A percentile compares a stretch with the other conserved stretches of the same genome.
These are phyloP conservation scores for Planococcus citri DNA, from an alignment of 1,140 invertebrate genomes.

Conservation along the genomic window DNA sequence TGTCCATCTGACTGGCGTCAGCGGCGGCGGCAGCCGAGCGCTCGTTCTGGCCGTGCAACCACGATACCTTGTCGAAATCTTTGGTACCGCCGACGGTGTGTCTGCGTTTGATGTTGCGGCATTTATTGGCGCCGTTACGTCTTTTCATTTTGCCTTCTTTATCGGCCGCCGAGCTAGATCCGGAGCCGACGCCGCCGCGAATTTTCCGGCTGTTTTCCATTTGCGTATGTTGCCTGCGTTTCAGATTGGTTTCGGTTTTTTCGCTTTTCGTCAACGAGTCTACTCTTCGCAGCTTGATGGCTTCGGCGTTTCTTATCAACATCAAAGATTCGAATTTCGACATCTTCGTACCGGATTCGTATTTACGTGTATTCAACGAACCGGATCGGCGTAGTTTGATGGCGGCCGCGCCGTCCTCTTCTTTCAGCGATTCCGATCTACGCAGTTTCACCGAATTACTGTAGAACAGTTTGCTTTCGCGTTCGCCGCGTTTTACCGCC, in stretches of 20 bases:
- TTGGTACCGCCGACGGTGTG: slow-evolving; percentile 84
- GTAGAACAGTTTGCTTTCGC: not conserved
- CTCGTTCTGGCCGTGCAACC: slow-evolving; percentile 42
- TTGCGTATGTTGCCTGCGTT: slow-evolving; percentile 56
- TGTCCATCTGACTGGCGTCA: slow-evolving; percentile 35
- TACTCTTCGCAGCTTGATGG: slow-evolving; percentile 42
- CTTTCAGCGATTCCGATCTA: slow-evolving; percentile 48
- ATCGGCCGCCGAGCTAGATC: no score
- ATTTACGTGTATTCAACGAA: slow-evolving; percentile 37
- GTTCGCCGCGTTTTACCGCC: not conserved
- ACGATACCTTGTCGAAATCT: slow-evolving; percentile 59
- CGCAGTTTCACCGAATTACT: slow-evolving; percentile 32
- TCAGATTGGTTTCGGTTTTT: slow-evolving; percentile 67
- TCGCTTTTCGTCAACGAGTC: slow-evolving; percentile 63
- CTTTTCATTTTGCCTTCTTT: slow-evolving; percentile 49
- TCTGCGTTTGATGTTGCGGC: slow-evolving; percentile 61
- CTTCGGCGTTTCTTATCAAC: slow-evolving; percentile 26
- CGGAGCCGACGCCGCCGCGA: no score
- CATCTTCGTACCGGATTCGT: slow-evolving; percentile 25
- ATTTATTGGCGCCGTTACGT: slow-evolving; percentile 51
- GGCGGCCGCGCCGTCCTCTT: slow-evolving; percentile 30
- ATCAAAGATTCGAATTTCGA: slow-evolving; percentile 25
- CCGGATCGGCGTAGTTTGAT: slow-evolving; percentile 32
- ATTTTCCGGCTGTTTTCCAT: slow-evolving; percentile 32
- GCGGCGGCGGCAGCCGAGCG: no score